Conservation (phyloP, 2,113 vertebrate genomes). For the Cochlearius cochlearius region DNA sequence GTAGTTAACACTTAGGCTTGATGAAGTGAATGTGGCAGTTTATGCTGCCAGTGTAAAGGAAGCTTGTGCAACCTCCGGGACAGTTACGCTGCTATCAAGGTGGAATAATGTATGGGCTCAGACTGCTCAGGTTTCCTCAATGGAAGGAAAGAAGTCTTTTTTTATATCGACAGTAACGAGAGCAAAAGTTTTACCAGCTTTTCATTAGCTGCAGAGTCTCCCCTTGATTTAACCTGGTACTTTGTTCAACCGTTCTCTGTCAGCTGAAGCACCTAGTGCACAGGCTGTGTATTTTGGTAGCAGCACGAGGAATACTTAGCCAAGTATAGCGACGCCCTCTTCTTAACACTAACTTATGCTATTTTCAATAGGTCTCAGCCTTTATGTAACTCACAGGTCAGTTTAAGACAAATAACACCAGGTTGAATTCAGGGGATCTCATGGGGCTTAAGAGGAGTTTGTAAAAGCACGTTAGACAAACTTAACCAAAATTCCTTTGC, state of each 20-base stretch:
- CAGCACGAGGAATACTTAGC: not conserved
- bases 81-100: not conserved
- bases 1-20: constrained; percentile 29
- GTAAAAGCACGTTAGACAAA: not conserved
- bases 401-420: not conserved
- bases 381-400: not conserved
- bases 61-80: not conserved
- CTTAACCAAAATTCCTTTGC: not conserved
- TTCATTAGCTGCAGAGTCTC: not conserved
- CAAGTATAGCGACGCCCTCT: not conserved
- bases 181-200: not conserved
- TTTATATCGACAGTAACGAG: not conserved
- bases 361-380: not conserved
- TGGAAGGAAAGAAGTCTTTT: not conserved
- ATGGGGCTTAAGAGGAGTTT: not conserved
- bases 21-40: constrained; percentile 22
- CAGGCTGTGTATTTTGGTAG: not conserved
- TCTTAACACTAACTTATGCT: not conserved
- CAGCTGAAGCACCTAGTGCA: not conserved
- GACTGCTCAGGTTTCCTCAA: not conserved
- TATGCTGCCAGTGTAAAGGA: not conserved
- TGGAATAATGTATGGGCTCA: not conserved
- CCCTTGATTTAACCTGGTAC: not conserved
- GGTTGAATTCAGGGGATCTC: not conserved
- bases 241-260: not conserved